A percentile compares a stretch with the other conserved stretches of the same genome.
Conservation (phyloP, 2,113 vertebrate genomes). For the Nothocercus julius region DNA sequence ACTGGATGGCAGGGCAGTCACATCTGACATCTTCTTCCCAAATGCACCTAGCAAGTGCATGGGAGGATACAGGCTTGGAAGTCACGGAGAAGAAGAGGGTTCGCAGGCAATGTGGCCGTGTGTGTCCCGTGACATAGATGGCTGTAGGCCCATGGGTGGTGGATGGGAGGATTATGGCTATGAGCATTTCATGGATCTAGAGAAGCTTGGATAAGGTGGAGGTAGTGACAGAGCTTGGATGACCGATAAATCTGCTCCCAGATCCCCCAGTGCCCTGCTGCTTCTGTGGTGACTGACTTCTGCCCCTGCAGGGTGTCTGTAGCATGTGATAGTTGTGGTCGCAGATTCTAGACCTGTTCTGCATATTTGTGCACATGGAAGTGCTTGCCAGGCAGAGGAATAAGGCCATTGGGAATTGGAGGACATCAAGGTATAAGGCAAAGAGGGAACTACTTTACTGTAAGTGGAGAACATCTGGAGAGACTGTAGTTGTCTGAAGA, state of each 20-base stretch:
- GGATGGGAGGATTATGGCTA: rapidly evolving
- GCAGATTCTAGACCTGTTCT: neutral
- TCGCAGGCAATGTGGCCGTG: rapidly evolving
- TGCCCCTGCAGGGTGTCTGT: rapidly evolving
- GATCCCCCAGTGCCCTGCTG: too few relatives aligned
- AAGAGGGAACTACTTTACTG: neutral
- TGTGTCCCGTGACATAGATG: rapidly evolving
- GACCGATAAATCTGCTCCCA: neutral
- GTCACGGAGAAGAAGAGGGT: neutral
- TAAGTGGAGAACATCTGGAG: neutral
- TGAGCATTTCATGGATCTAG: neutral
- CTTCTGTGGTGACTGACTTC: neutral
- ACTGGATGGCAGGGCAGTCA: neutral
- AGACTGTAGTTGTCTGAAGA: neutral
- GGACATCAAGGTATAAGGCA: neutral
- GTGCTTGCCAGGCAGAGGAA: neutral
- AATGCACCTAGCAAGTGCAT: rapidly evolving
- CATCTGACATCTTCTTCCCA: neutral
- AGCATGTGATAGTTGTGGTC: rapidly evolving
- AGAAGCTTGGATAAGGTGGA: neutral
- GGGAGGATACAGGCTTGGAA: neutral
- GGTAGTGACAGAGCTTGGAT: neutral
- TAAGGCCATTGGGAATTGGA: rapidly evolving
- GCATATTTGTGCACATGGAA: neutral
- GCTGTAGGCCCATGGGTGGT: rapidly evolving